Conservation (phyloP, 1,140 invertebrate genomes). For the Penaeus chinensis region DNA sequence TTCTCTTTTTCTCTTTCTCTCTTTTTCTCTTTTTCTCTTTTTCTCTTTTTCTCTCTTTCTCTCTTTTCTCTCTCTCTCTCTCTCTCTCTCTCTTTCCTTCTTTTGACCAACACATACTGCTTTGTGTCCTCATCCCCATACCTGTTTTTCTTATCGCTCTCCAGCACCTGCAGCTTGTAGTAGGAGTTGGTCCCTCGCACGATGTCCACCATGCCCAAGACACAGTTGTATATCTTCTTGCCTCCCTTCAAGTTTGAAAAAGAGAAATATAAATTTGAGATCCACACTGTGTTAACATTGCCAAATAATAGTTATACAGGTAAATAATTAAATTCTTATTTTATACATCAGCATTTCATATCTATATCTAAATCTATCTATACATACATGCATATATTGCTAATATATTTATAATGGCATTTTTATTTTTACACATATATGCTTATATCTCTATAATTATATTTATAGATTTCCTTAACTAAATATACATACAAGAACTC, state of each 20-base stretch:
- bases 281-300: no score
- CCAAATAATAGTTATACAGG: background rate
- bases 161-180: slow-evolving; percentile 93
- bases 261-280: no score
- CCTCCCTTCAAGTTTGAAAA: slow-evolving; percentile 63
- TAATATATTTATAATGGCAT: no score
- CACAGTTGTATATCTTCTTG: slow-evolving; percentile 77
- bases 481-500: no score
- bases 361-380: no score
- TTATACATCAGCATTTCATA: no score
- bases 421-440: no score
- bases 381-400: no score
- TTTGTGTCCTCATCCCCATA: slow-evolving; percentile 66
- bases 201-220: slow-evolving; percentile 88
- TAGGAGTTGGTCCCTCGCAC: slow-evolving; percentile 90
- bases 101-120: slow-evolving; percentile 41
- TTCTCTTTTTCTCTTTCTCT: background rate
- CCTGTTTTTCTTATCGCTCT: slow-evolving; percentile 78
- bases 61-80: background rate
- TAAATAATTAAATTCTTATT: background rate
- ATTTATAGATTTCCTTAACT: no score
- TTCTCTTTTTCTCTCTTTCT: slow-evolving; percentile 32
- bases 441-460: no score
- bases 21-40: background rate
- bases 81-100: background rate